Evolutionary conservation across 1,140 invertebrate species (phyloP), one percentile per base, ranked within the genome.

Genomic region (Halictus rubicundus): DNA sequence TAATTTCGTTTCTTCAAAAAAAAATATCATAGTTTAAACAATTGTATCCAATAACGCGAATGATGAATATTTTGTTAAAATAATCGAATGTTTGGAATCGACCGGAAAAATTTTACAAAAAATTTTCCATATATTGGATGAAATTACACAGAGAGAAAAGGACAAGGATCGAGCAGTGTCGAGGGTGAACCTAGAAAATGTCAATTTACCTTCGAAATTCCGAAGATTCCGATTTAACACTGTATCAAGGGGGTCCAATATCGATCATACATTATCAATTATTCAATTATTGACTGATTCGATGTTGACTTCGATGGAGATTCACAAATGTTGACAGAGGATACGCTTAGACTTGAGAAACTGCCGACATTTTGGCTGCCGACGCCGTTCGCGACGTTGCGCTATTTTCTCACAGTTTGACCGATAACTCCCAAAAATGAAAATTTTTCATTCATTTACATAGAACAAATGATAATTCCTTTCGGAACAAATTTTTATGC

Each of bases 351-450:
- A 88, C 88, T 85, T 84, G 80, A 83, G 85, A 88, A 89, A 70
- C 77, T 81, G 87, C 91, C 84, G 91, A 91, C 91, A 92, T 92
- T 83, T 91, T 91, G 87, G 80, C 83, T 91, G 80, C 77, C 85
- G 90, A 91, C 91, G 91, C 89, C 86, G 88, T 90, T 57, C 71
- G 57, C 60, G 71, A 83, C 83, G 61, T 79, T 66, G 70, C 66
- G 70, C 69, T 80, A 83, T 78, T 84, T 84, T 78, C 81, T 64
- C 37, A 12, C 14, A 21, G 25, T 25, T 64, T n/a, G 14, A 65
- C 60, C 27, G 39, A 64, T 19, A 25, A 6, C 32, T 23, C 49
- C 7, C 10, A 9, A 32, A 57, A 23, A 10, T 39, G 1, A 4
- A 27, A 54, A 52, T 65, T 46, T 0, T 12, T 21, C 12, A 2